A percentile compares a stretch with the other conserved stretches of the same genome.
Conservation (phyloP, 2,797 vertebrate species). For the Melanogrammus aeglefinus region DNA sequence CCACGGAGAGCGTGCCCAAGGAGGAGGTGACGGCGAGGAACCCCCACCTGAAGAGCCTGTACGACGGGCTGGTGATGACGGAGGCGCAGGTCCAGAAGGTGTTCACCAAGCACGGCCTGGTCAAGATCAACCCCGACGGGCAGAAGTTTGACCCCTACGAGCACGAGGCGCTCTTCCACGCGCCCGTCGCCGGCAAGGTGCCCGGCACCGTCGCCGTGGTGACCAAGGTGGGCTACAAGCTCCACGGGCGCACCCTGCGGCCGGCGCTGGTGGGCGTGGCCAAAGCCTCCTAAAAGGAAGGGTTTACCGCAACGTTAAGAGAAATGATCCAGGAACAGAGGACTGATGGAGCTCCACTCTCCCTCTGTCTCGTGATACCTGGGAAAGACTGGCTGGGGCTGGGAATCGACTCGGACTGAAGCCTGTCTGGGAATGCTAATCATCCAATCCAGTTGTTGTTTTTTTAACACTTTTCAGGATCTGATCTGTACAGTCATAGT, state of each 20-base stretch:
- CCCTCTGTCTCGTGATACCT: neutral
- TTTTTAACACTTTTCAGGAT: neutral
- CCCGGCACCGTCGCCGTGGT: slow-evolving; percentile 88
- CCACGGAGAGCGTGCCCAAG: slow-evolving; percentile 88
- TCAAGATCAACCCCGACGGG: slow-evolving; percentile 84
- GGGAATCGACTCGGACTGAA: neutral
- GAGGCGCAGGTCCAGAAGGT: slow-evolving; percentile 94
- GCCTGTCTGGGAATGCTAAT: neutral
- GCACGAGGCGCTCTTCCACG: slow-evolving; percentile 92
- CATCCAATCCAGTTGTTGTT: too few relatives aligned
- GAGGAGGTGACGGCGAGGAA: slow-evolving; percentile 86
- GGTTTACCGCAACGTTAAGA: neutral
- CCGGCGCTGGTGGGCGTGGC: slow-evolving; percentile 93
- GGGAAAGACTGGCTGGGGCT: neutral
- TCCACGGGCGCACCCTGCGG: slow-evolving; percentile 90
- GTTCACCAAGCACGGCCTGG: slow-evolving; percentile 89
- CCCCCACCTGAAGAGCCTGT: slow-evolving; percentile 92
- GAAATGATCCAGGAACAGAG: neutral
- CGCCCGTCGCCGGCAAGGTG: slow-evolving; percentile 83
- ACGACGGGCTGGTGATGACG: slow-evolving; percentile 92
- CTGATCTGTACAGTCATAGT: neutral
- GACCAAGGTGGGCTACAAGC: slow-evolving; percentile 94
- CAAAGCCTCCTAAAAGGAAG: slow-evolving; percentile 75
- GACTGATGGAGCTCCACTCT: neutral
- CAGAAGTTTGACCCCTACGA: slow-evolving; percentile 95